Percentiles rank a stretch among this genome's conserved stretches.
Evolutionary conservation across 1,140 invertebrate species (phyloP).

Genomic region (Aphis gossypii): DNA sequence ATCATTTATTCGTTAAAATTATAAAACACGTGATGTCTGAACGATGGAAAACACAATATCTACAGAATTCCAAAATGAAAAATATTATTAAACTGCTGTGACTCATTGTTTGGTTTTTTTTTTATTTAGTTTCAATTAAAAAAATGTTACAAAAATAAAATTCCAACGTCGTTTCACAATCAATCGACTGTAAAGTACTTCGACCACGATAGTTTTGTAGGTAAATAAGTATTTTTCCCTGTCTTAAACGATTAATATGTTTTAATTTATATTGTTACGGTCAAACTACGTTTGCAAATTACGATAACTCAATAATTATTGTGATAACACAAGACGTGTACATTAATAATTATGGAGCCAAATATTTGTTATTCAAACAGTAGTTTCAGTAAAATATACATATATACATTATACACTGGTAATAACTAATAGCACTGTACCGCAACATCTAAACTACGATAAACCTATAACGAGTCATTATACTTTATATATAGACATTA

Average conservation of each 20-base stretch:
- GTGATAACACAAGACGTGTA: background rate
- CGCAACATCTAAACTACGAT: background rate
- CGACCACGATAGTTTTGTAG: background rate
- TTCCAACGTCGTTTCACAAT: background rate
- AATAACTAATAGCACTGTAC: background rate
- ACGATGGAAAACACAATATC: too few relatives aligned
- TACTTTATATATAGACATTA: background rate
- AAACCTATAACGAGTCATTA: background rate
- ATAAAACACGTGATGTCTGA: too few relatives aligned
- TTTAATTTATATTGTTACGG: background rate
- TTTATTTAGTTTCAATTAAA: background rate
- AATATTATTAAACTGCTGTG: background rate
- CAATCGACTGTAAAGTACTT: background rate
- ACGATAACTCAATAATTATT: slow-evolving; percentile 13
- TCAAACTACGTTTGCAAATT: background rate
- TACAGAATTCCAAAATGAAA: too few relatives aligned
- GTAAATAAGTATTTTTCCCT: background rate
- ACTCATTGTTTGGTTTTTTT: background rate
- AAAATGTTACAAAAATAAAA: background rate
- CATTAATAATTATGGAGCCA: background rate
- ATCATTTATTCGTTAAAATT: too few relatives aligned
- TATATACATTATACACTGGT: background rate
- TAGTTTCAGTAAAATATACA: background rate
- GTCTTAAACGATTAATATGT: background rate
- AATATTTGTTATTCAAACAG: background rate